Evolutionary conservation across 2,888 invertebrate species (phyloP).

Genomic region (Tineola bisselliella): DNA sequence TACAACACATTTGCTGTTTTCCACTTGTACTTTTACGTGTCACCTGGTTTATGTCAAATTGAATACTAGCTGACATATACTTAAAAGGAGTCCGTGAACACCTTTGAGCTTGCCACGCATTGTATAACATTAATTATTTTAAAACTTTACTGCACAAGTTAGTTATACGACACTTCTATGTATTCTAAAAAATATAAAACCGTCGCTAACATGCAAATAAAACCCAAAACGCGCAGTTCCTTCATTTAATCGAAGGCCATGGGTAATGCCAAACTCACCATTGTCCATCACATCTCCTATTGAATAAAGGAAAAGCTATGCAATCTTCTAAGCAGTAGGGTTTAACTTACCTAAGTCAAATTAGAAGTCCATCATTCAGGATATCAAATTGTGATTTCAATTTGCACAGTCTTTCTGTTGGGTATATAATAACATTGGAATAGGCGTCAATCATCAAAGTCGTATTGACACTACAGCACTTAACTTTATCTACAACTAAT

Average conservation of each 20-base stretch:
- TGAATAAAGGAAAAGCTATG: too few species aligned
- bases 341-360: too few species aligned
- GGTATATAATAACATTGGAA: conserved; percentile 6
- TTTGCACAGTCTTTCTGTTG: background rate
- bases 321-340: too few species aligned
- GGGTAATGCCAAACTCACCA: conserved; percentile 3
- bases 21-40: too few species aligned
- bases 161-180: too few species aligned
- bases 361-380: background rate
- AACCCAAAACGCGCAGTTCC: conserved; percentile 9
- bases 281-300: background rate
- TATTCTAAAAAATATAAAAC: background rate
- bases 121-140: too few species aligned
- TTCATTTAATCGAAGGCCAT: conserved; percentile 8
- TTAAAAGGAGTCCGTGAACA: too few species aligned
- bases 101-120: too few species aligned
- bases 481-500: background rate
- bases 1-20: too few species aligned
- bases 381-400: background rate
- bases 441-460: background rate
- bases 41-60: too few species aligned
- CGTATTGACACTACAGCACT: background rate
- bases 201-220: background rate
- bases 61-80: too few species aligned
- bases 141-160: too few species aligned